Base-by-base conservation (phyloP, 1,140 invertebrate species). In the Orius laevigatus region DNA sequence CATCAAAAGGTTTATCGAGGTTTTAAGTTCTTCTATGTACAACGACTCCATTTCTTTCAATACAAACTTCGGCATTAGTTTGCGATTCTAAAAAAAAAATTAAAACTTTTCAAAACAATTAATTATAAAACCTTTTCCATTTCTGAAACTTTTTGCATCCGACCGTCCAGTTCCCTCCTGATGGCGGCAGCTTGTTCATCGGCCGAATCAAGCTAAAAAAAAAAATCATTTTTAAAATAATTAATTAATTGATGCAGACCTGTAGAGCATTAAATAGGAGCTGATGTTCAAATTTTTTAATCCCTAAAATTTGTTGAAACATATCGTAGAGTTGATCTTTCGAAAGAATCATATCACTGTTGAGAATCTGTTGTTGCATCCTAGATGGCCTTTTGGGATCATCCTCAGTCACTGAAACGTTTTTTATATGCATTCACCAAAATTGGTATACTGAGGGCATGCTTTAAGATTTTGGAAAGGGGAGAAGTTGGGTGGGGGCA, bases 281-380 rank as follows among this genome's bases (percentile, higher is more conserved):
- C 69, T 98, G 94, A 69, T 99, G 96, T 69, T 99, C 95, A 67
- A 98, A 98, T 68, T 99, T 99, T 72, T 98, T 98, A 9, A 99
- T 86, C 38, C 84, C 82, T 50, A 99, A 70, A 56, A 98, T 96
- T 67, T 97, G 93, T 65, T 98, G 96, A 69, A 98, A 99, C 89
- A 98, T 96, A 68, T 98, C 95, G 69, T 96, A 99, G 0, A 98
- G 76, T 66, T 96, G 92, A 62, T 97, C 92, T 68, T 96, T 96
- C 48, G 85, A 88, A 50, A 94, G 71, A 60, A 94, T 90, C 54
- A 86, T 71, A 63, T 96, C 91, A 33, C 84, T 87, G 62, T 91
- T 89, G 38, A 92, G 69, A 46, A 82, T 84, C 68, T 86, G 83
- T 62, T 87, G 83, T 70, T 89, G 84, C 62, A 82, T 77, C 56